Evolutionary conservation across 64 coral and sea anemone genomes (phyloP).

Genomic region (Montipora cactus): DNA sequence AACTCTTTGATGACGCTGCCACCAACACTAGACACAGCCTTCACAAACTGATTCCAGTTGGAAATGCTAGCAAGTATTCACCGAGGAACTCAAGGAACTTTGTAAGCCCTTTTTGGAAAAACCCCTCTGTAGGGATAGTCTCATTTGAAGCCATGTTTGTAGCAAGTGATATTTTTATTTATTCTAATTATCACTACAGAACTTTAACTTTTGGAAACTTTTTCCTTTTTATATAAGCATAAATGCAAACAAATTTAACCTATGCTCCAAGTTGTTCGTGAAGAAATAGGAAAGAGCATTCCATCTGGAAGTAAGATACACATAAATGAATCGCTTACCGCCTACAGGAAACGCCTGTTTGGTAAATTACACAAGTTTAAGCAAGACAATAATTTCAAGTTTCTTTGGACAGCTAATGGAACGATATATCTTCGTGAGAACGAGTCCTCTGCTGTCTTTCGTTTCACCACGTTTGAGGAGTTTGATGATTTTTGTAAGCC

Average conservation of each 20-base stretch:
- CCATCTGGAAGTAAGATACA: too few relatives aligned
- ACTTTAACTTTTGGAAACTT: background rate
- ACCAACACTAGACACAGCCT: background rate
- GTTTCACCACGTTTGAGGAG: too few relatives aligned
- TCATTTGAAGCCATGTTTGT: background rate
- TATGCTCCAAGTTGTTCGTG: background rate
- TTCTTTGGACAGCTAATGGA: too few relatives aligned
- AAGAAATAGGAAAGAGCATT: too few relatives aligned
- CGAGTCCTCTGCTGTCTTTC: too few relatives aligned
- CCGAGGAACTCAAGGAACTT: background rate
- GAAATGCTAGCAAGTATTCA: background rate
- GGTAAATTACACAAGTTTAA: too few relatives aligned
- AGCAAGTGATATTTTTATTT: background rate
- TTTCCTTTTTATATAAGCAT: background rate
- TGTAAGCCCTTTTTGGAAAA: background rate
- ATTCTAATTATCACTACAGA: background rate
- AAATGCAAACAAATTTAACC: background rate
- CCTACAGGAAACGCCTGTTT: too few relatives aligned
- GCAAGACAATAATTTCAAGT: too few relatives aligned
- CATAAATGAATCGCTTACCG: too few relatives aligned
- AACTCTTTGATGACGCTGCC: background rate
- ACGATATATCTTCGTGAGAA: too few relatives aligned
- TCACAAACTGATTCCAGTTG: background rate
- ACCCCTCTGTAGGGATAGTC: background rate
- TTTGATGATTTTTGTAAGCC: too few relatives aligned